These are phyloP conservation scores for Brachyptera risi DNA, from an alignment of 2,888 invertebrate species.

Conservation along the genomic window DNA sequence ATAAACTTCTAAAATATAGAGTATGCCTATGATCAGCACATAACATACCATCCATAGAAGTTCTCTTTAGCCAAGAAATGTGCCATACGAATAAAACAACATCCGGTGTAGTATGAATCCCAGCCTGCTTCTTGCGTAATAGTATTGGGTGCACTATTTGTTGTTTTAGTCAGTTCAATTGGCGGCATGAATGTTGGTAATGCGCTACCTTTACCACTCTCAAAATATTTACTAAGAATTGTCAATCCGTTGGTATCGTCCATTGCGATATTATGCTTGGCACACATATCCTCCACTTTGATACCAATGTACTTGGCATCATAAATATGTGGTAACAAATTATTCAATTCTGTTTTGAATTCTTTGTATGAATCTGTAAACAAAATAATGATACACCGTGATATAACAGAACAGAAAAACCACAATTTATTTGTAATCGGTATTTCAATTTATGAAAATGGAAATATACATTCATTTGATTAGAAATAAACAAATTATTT, in stretches of 20 bases:
- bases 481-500: no score
- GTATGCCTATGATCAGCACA: no score
- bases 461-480: no score
- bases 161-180: not conserved
- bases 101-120: slow-evolving; percentile 75
- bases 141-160: not conserved
- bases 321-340: not conserved
- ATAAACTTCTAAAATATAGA: no score
- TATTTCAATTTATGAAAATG: no score
- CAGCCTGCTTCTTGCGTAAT: slow-evolving; percentile 71
- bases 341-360: not conserved
- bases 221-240: not conserved
- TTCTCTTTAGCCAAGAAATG: slow-evolving; percentile 53
- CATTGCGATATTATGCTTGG: not conserved
- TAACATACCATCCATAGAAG: no score
- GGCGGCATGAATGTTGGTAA: not conserved
- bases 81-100: slow-evolving; percentile 62
- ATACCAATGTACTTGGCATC: not conserved
- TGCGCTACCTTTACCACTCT: not conserved
- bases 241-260: not conserved
- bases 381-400: no score
- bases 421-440: no score
- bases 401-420: no score
- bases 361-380: not conserved
- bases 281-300: not conserved